Evolutionary conservation across 2,797 vertebrate genomes (phyloP).

Genomic region (Enteromius thamalakanensis): DNA sequence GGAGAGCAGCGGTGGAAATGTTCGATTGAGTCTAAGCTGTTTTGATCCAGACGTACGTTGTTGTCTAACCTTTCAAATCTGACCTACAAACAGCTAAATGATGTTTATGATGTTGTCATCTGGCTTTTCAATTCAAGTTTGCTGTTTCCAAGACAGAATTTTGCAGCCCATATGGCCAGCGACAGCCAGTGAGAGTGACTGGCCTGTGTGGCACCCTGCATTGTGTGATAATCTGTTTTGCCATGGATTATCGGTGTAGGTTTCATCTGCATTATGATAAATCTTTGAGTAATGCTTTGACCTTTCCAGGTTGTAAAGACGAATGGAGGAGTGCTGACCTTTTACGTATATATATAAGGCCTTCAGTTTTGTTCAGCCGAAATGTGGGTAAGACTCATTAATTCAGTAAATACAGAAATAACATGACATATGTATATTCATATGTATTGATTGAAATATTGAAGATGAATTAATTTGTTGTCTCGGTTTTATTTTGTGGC

Average conservation of each 20-base stretch:
- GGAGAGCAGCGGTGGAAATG: background rate
- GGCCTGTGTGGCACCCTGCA: background rate
- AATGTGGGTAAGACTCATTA: background rate
- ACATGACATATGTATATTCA: background rate
- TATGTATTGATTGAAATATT: background rate
- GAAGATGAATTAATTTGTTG: background rate
- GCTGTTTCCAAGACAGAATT: background rate
- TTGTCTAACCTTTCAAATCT: background rate
- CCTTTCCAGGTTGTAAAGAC: constrained; percentile 29
- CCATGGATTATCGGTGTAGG: constrained; percentile 41
- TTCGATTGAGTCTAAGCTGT: constrained; percentile 9
- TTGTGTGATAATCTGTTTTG: constrained; percentile 27
- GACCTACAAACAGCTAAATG: background rate
- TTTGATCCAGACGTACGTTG: background rate
- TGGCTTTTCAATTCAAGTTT: constrained; percentile 14
- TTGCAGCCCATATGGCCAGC: background rate
- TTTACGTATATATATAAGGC: background rate
- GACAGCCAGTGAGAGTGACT: background rate
- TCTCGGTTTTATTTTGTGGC: background rate
- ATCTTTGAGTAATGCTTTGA: constrained; percentile 36
- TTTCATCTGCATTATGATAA: constrained; percentile 38
- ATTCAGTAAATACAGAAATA: background rate
- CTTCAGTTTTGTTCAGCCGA: background rate
- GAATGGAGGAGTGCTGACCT: constrained; percentile 2
- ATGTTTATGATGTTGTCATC: background rate